A percentile compares a stretch with the other conserved stretches of the same genome.
Conservation (phyloP, 2,113 vertebrate genomes). For the Orycteropus afer region DNA sequence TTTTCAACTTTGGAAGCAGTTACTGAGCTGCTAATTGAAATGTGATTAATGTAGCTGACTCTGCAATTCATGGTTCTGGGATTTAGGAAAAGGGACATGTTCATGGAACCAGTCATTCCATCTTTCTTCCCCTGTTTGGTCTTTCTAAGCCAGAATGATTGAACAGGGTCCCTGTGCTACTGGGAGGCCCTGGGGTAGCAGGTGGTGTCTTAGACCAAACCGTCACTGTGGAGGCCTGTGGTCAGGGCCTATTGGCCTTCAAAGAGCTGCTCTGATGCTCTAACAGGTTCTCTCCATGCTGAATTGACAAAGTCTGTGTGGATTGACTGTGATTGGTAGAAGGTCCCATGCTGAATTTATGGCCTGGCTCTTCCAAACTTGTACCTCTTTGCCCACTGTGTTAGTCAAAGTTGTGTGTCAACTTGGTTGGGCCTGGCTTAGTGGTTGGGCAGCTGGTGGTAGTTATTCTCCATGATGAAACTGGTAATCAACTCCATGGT, state of each 20-base stretch:
- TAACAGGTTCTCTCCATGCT: background rate
- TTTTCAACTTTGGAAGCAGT: background rate
- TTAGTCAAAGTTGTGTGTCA: too few species aligned
- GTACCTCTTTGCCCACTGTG: background rate
- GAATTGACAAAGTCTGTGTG: accelerated
- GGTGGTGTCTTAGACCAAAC: background rate
- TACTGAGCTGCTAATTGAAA: background rate
- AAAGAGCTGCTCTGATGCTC: background rate
- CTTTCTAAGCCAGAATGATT: too few species aligned
- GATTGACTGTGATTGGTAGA: background rate
- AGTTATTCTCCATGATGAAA: too few species aligned
- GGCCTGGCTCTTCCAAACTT: background rate
- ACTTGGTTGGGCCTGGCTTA: too few species aligned
- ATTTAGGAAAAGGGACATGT: background rate
- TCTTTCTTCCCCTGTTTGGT: too few species aligned
- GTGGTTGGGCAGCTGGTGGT: too few species aligned
- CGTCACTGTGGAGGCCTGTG: accelerated
- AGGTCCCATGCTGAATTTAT: background rate
- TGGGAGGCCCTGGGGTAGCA: background rate
- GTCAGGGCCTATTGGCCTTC: background rate
- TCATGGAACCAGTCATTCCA: background rate
- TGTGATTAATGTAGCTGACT: background rate
- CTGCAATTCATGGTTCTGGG: background rate
- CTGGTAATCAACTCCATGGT: too few species aligned
- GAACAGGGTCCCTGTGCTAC: background rate